Evolutionary conservation across 2,113 vertebrate genomes (phyloP), one percentile per base, ranked within the genome.

Genomic region (Myiopsitta monachus): DNA sequence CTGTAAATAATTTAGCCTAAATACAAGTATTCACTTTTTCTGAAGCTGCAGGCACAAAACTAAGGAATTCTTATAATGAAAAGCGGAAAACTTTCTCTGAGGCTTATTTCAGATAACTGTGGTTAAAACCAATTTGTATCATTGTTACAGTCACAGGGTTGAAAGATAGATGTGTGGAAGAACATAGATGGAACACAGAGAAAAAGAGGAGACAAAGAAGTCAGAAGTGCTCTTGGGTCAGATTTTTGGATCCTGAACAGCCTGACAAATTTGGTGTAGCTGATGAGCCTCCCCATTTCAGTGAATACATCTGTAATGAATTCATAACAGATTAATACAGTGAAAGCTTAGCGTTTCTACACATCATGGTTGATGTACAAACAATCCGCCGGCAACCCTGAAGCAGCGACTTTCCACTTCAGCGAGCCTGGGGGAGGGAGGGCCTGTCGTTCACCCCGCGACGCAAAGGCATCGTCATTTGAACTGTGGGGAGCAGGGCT

Each of bases 281-380:
- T 26, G 12, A 23, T 23, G 41, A 73, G 19, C 49, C 21, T 62
- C 18, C 14, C 11, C 39, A 17, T 33, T 66, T 64, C 46, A 24
- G 2, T 10, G 24, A 63, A 36, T 26, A 9, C 9, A 39, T 7
- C 24, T 24, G 23, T 10, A 18, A 31, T 16, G 3, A 22, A 19
- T 30, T 73, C 0, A 2, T 54, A 47, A 10, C 27, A 12, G 28
- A 13, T 17, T 51, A 51, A 46, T 11, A 43, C 9, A 18, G 51
- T 1, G 8, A 33, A 52, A 54, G 17, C 19, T 44, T 15, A 13
- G 31, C 24, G 18, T 31, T 47, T 38, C 46, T 49, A 7, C 21
- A 0, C 7, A 4, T 6, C 44, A 10, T 0, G 7, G 24, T 10
- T 66, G 39, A 39, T 13, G 7, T 0, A 3, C 54, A 22, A 81